phyloP scores from a whole-genome alignment of 2,113 vertebrate species.

The Peromyscus leucopus region DNA sequence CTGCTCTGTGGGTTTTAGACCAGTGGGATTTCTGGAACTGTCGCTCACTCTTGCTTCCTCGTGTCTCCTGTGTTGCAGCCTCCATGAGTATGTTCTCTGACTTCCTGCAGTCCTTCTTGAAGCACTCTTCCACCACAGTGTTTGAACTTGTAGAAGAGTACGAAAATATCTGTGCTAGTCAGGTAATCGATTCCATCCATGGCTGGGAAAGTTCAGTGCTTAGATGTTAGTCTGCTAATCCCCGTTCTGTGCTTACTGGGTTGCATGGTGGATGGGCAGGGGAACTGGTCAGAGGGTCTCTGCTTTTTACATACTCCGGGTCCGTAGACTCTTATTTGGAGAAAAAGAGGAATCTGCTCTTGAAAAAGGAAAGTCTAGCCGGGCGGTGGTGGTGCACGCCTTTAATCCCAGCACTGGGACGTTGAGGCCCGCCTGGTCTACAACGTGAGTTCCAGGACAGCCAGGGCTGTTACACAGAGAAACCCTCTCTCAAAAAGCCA shows the following conservation, averaged over 20 bases:
- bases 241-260: neutral
- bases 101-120: slow-evolving; percentile 93
- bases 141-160: slow-evolving; percentile 97
- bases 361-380: neutral
- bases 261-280: neutral
- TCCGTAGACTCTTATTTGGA: neutral
- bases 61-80: slow-evolving; percentile 87
- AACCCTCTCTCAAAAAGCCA: too few species aligned
- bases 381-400: too few species aligned
- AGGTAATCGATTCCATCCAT: slow-evolving; percentile 85
- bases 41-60: slow-evolving; percentile 29
- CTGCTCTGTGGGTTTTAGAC: neutral
- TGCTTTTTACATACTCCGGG: neutral
- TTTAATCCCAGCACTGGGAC: too few species aligned
- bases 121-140: slow-evolving; percentile 93
- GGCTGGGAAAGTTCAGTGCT: neutral
- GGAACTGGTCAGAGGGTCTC: neutral
- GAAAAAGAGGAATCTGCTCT: neutral
- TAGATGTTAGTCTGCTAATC: slow-evolving; percentile 19
- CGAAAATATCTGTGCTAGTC: slow-evolving; percentile 92
- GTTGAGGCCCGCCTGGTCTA: too few species aligned
- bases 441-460: too few species aligned
- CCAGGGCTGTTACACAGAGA: too few species aligned
- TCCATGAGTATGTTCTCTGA: slow-evolving; percentile 95
- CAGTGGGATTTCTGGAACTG: neutral